Base-by-base conservation (phyloP, 2,113 vertebrate species). In the Platycercus adscitus region DNA sequence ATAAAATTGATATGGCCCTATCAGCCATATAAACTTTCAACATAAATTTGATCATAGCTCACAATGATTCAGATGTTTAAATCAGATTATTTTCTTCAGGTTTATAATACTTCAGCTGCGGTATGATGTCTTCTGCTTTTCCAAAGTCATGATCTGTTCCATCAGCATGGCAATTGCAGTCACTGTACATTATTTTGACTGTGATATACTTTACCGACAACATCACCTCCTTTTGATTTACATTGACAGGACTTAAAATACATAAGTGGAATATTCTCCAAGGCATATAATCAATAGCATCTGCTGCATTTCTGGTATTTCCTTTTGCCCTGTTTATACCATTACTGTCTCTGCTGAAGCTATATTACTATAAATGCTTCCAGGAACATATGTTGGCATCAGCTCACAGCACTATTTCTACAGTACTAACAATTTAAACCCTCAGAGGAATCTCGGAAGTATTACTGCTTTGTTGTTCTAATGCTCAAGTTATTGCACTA, bases 271-370 rank as follows among this genome's bases (percentile, higher is more conserved):
- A 96, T 98, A 97, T 97, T 97, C 97, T 96, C 95, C 71, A 96
- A 96, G 94, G 96, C 97, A 97, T 94, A 93, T 97, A 98, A 98
- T 98, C 98, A 98, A 98, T 98, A 94, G 68, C 97, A 97, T 98
- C 96, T 98, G 97, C 95, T 97, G 89, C 95, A 97, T 96, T 97
- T 88, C 76, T 97, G 97, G 96, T 95, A 98, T 98, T 98, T 98
- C 96, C 95, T 97, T 93, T 93, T 97, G 92, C 95, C 97, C 96
- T 98, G 95, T 97, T 98, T 97, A 95, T 97, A 90, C 73, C 94
- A 96, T 97, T 98, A 97, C 95, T 96, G 50, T 95, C 91, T 97
- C 94, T 96, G 66, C 77, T 92, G 92, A 97, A 97, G 65, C 86
- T 92, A 39, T 95, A 87, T 97, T 96, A 88, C 83, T 87, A 89